Conservation (phyloP, 2,113 vertebrate genomes). For the Gambusia affinis region DNA sequence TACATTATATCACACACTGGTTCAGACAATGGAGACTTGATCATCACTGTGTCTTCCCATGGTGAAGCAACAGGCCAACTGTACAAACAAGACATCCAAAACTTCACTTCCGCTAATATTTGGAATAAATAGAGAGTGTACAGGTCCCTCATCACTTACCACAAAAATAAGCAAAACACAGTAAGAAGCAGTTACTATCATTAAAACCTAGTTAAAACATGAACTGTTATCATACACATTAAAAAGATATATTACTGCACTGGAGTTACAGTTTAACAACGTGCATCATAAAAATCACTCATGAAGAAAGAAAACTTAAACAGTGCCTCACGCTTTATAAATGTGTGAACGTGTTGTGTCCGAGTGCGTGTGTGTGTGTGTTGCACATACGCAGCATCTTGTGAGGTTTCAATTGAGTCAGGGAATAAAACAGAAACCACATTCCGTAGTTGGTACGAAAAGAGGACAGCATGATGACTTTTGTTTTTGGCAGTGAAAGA, state of each 20-base stretch:
- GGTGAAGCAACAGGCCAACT: slow-evolving; percentile 12
- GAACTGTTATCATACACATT: slow-evolving; percentile 4
- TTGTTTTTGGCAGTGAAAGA: slow-evolving; percentile 45
- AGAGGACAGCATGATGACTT: not conserved
- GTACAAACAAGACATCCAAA: slow-evolving; percentile 9
- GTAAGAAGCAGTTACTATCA: slow-evolving; percentile 19
- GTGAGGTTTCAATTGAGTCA: not conserved
- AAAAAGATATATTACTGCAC: slow-evolving; percentile 11
- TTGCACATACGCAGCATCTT: not conserved
- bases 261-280: slow-evolving; percentile 29
- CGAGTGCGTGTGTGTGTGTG: too few species aligned
- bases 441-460: too few species aligned
- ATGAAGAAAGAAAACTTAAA: slow-evolving; percentile 22
- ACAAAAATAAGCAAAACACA: slow-evolving; percentile 3
- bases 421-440: not conserved
- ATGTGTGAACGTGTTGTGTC: not conserved
- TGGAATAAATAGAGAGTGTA: slow-evolving; percentile 5
- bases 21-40: not conserved
- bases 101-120: not conserved
- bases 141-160: slow-evolving; percentile 3
- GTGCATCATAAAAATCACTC: slow-evolving; percentile 11
- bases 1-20: slow-evolving; percentile 18
- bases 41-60: not conserved
- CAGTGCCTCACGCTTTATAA: slow-evolving; percentile 18
- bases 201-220: slow-evolving; percentile 17